Conservation (phyloP, 2,797 vertebrate genomes). For the Chiloscyllium punctatum region DNA sequence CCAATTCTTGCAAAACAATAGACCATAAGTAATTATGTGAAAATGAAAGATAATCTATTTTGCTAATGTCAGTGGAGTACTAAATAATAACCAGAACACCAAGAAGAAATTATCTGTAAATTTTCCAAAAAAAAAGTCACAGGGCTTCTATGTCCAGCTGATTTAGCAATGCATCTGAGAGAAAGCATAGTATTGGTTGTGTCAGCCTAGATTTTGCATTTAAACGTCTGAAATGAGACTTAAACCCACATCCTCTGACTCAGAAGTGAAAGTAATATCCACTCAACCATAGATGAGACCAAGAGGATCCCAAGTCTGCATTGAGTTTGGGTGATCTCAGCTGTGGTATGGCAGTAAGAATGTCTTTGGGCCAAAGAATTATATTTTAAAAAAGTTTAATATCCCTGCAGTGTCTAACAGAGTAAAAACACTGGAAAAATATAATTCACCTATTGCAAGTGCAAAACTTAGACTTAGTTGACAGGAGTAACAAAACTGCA, state of each 20-base stretch:
- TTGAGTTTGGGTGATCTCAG: not conserved
- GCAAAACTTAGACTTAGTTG: not conserved
- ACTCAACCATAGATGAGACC: not conserved
- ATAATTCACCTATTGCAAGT: not conserved
- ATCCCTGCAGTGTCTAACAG: not conserved
- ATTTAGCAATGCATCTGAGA: not conserved
- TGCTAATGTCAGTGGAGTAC: not conserved
- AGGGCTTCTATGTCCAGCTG: not conserved
- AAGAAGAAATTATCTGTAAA: not conserved
- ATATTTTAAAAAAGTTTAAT: not conserved
- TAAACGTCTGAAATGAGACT: not conserved
- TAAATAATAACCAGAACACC: not conserved
- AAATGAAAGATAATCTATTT: not conserved
- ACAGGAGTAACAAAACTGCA: not conserved
- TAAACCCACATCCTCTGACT: not conserved
- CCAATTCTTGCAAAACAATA: not conserved
- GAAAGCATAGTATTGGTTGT: not conserved
- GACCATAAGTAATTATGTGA: not conserved
- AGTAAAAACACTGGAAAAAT: not conserved
- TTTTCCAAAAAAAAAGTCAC: not conserved
- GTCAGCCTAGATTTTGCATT: not conserved
- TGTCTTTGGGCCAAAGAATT: not conserved
- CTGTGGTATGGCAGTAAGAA: not conserved
- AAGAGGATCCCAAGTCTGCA: not conserved
- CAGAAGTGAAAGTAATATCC: not conserved